phyloP scores from a whole-genome alignment of 1,140 invertebrate genomes.

The Drosophila biarmipes region DNA sequence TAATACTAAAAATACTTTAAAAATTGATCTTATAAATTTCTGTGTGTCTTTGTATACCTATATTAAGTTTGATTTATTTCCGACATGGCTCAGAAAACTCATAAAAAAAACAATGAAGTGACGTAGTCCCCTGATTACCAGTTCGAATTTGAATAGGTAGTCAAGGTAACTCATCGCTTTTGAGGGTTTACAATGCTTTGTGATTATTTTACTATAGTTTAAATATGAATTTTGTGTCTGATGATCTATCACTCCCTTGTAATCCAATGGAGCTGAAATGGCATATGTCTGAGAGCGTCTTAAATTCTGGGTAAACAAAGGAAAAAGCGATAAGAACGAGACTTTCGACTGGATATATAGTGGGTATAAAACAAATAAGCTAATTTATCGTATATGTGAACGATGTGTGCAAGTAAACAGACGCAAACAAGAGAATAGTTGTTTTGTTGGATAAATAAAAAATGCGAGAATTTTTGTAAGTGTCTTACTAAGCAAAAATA shows the following conservation, averaged over 20 bases:
- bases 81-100: constrained; percentile 27
- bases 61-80: constrained; percentile 18
- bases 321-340: constrained; percentile 38
- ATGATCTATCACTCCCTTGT: constrained; percentile 24
- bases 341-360: constrained; percentile 35
- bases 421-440: neutral
- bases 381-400: constrained; percentile 24
- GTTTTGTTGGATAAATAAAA: neutral
- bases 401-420: constrained; percentile 10
- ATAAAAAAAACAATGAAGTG: constrained; percentile 25
- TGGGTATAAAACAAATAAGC: constrained; percentile 27
- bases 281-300: constrained; percentile 16
- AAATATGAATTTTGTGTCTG: neutral
- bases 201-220: neutral
- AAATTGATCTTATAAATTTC: neutral
- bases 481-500: no score
- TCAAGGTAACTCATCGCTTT: constrained; percentile 14
- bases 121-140: constrained; percentile 24
- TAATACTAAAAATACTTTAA: neutral
- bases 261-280: constrained; percentile 4
- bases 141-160: constrained; percentile 16
- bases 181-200: constrained; percentile 7
- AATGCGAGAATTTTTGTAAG: neutral
- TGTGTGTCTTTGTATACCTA: constrained; percentile 5
- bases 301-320: constrained; percentile 29